These are phyloP conservation scores for Actenoides hombroni DNA, from an alignment of 2,113 vertebrate genomes.

Conservation along the genomic window DNA sequence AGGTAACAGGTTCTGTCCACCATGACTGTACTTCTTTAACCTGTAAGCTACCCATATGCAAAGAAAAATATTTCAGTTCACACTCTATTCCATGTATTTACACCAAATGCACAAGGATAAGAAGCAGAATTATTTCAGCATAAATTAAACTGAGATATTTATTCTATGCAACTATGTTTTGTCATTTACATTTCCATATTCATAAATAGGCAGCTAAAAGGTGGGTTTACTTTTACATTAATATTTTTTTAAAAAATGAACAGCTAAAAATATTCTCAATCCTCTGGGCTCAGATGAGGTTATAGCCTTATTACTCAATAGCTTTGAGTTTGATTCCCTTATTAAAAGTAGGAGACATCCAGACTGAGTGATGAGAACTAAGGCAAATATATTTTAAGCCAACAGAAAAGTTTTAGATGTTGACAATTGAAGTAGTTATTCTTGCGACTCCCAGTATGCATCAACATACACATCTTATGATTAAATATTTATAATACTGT, in stretches of 20 bases:
- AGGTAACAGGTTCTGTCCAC: not conserved
- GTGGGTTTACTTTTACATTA: not conserved
- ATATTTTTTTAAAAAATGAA: not conserved
- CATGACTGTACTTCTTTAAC: not conserved
- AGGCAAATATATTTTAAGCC: not conserved
- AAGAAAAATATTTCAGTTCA: not conserved
- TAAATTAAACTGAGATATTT: not conserved
- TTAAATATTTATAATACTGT: not conserved
- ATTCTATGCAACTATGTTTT: not conserved
- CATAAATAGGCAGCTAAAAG: not conserved
- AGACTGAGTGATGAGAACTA: not conserved
- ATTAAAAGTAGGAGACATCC: not conserved
- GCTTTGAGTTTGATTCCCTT: not conserved
- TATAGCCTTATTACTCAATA: not conserved
- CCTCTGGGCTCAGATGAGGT: not conserved
- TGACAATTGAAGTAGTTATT: not conserved
- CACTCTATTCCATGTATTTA: accelerated
- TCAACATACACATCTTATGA: not conserved
- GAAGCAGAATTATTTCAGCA: not conserved
- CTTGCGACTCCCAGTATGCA: not conserved
- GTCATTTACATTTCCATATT: not conserved
- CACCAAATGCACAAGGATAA: not conserved
- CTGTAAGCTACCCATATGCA: no score
- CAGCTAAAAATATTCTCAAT: not conserved
- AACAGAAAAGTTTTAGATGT: not conserved